phyloP scores from a whole-genome alignment of 2,113 vertebrate species.

The Phylloscopus whistleri region DNA sequence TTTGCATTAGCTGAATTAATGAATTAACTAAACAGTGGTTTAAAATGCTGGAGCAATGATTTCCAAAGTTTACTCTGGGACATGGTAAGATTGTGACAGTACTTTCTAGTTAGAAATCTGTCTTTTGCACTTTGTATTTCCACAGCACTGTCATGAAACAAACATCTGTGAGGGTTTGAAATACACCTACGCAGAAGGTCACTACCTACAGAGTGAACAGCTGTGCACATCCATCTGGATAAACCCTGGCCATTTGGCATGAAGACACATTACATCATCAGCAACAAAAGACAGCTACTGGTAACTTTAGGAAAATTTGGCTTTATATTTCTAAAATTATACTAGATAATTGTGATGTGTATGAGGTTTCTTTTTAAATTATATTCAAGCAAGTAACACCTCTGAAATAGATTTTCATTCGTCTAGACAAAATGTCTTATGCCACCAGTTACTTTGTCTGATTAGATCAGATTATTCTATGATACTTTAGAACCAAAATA shows the following conservation, averaged over 20 bases:
- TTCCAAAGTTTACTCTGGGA: background rate
- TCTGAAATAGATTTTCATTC: background rate
- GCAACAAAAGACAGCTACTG: accelerated
- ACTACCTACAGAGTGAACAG: background rate
- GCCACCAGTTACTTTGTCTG: background rate
- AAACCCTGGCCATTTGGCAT: background rate
- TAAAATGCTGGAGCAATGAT: background rate
- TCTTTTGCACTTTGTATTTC: background rate
- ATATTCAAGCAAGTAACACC: background rate
- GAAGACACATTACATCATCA: background rate
- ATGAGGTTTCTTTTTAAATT: background rate
- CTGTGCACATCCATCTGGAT: background rate
- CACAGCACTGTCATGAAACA: background rate
- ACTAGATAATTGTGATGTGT: background rate
- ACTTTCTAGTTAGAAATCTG: background rate
- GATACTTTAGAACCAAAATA: background rate
- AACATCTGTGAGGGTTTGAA: background rate
- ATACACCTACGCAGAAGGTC: background rate
- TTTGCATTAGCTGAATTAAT: background rate
- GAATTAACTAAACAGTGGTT: background rate
- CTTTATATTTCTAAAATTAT: background rate
- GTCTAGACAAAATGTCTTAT: background rate
- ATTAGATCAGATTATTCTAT: background rate
- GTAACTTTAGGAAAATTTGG: background rate
- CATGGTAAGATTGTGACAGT: accelerated